These are phyloP conservation scores for Probaryconus sp. DNA, from an alignment of 1,140 invertebrate genomes.

Conservation along the genomic window DNA sequence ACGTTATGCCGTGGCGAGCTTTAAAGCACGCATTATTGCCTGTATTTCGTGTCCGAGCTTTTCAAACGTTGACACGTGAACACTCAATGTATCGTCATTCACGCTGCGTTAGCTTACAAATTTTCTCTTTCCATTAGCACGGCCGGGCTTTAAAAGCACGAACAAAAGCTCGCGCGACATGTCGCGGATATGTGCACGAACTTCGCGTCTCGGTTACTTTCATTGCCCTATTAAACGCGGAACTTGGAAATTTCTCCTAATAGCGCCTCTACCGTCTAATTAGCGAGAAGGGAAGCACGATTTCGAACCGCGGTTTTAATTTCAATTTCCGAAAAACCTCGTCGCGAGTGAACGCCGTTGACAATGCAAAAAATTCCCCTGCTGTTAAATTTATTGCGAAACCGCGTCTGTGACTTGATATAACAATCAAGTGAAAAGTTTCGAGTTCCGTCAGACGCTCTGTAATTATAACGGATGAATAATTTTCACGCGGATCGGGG, in stretches of 20 bases:
- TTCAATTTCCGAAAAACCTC: too few species aligned
- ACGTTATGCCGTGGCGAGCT: slow-evolving; percentile 14
- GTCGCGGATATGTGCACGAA: slow-evolving; percentile 14
- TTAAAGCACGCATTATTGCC: slow-evolving; percentile 53
- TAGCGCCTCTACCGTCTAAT: slow-evolving; percentile 14
- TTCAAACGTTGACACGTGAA: slow-evolving; percentile 43
- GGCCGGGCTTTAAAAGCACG: slow-evolving; percentile 43
- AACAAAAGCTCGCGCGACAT: slow-evolving; percentile 48
- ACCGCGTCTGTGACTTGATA: not conserved
- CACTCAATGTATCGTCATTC: slow-evolving; percentile 46
- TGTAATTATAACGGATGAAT: slow-evolving; percentile 38
- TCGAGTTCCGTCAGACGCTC: slow-evolving; percentile 24
- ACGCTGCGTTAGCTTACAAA: slow-evolving; percentile 63
- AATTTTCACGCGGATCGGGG: slow-evolving; percentile 15
- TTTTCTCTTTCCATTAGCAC: slow-evolving; percentile 61
- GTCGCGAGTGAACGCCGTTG: too few species aligned
- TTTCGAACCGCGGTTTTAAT: too few species aligned
- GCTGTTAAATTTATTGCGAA: slow-evolving; percentile 1
- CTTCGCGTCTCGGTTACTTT: slow-evolving; percentile 13
- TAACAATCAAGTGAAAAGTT: slow-evolving; percentile 33
- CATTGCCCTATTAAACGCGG: slow-evolving; percentile 32
- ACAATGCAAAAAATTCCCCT: not conserved
- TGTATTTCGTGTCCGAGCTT: slow-evolving; percentile 40
- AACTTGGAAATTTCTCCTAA: slow-evolving; percentile 20
- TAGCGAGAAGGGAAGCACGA: slow-evolving; percentile 1